phyloP scores from a whole-genome alignment of 2,113 vertebrate species.

The Mus pahari region DNA sequence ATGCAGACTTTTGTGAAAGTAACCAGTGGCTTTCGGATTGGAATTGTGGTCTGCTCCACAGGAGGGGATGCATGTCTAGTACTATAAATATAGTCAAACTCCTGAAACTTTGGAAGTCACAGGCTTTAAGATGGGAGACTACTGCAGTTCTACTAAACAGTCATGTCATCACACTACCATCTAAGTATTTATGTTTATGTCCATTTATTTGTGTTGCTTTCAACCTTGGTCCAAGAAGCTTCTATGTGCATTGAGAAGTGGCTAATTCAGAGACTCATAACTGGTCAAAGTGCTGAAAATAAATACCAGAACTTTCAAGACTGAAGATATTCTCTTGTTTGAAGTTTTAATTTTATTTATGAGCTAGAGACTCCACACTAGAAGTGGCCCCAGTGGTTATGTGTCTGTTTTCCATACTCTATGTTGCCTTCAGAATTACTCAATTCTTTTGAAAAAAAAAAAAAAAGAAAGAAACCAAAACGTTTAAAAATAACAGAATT shows the following conservation, averaged over 20 bases:
- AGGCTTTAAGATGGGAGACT: background rate
- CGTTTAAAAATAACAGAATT: background rate
- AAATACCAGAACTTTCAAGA: background rate
- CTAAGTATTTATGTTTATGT: too few relatives aligned
- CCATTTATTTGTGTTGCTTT: background rate
- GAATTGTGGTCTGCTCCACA: background rate
- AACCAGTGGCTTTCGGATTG: background rate
- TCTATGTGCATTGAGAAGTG: background rate
- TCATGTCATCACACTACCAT: background rate
- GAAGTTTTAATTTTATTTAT: constrained; percentile 22
- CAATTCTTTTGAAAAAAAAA: constrained; percentile 55
- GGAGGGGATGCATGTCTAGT: background rate
- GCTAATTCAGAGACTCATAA: background rate
- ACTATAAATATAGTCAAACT: background rate
- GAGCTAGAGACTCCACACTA: background rate
- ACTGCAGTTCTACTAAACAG: background rate
- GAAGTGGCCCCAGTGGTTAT: background rate
- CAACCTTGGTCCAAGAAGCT: background rate
- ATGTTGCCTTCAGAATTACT: constrained; percentile 35
- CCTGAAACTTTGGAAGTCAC: background rate
- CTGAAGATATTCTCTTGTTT: background rate
- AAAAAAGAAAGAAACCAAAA: background rate
- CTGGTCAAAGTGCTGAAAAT: background rate
- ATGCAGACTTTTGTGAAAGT: background rate
- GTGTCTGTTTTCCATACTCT: constrained; percentile 37